Evolutionary conservation across 2,888 invertebrate species (phyloP).

Genomic region (Hypena proboscidalis): DNA sequence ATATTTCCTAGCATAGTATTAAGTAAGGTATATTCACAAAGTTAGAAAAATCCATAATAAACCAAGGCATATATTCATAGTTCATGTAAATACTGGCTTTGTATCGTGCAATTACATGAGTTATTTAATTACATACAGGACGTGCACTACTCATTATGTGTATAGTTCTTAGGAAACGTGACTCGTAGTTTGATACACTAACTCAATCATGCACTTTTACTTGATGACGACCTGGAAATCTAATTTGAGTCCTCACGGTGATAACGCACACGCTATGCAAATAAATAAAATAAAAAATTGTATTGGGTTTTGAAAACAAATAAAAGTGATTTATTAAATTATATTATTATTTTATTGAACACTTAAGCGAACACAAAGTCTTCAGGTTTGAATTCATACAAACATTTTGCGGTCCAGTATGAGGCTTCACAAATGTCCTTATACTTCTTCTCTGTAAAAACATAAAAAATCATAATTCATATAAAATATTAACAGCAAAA

Average conservation of each 20-base stretch:
- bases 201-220: no score
- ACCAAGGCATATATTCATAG: no score
- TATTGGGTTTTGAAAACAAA: no score
- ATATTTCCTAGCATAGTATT: no score
- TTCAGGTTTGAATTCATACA: slow-evolving; percentile 72
- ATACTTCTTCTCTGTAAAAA: slow-evolving; percentile 68
- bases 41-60: no score
- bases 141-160: slow-evolving; percentile 11
- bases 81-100: no score
- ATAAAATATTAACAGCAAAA: not conserved
- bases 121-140: slow-evolving; percentile 5
- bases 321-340: not conserved
- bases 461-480: not conserved
- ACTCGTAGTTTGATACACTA: slow-evolving; percentile 11
- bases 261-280: no score
- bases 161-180: slow-evolving; percentile 18
- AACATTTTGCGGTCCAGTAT: slow-evolving; percentile 71
- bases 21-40: no score
- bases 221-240: no score
- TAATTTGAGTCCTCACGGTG: no score
- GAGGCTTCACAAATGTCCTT: slow-evolving; percentile 75
- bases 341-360: not conserved
- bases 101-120: not conserved
- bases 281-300: no score
- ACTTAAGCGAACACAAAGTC: slow-evolving; percentile 68